Conservation (phyloP, 2,888 invertebrate species). For the Stenurella melanura region DNA sequence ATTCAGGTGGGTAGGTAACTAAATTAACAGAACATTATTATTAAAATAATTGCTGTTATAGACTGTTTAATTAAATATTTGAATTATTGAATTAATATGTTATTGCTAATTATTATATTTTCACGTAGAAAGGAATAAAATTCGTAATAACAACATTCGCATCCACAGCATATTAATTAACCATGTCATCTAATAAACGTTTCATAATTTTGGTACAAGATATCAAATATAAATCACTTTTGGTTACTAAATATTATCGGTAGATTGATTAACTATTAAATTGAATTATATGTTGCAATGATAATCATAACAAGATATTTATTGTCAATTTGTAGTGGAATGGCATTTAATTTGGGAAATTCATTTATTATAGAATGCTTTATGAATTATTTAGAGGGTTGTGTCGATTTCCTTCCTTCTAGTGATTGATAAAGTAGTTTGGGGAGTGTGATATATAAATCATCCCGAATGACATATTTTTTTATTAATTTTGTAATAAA, state of each 20-base stretch:
- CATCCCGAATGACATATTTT: slow-evolving; percentile 24
- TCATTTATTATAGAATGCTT: slow-evolving; percentile 36
- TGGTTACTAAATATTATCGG: neutral
- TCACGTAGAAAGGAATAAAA: no score
- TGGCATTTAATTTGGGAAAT: slow-evolving; percentile 37
- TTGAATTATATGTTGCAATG: slow-evolving; percentile 42
- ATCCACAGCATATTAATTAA: no score
- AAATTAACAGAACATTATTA: no score
- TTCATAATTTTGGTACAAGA: neutral
- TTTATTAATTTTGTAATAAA: slow-evolving; percentile 39
- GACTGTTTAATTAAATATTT: no score
- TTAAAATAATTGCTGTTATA: no score
- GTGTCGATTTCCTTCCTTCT: slow-evolving; percentile 31
- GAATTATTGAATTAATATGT: no score
- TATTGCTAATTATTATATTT: no score
- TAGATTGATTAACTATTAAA: slow-evolving; percentile 29
- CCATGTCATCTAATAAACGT: neutral
- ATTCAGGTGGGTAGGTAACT: no score
- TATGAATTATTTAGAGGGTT: slow-evolving; percentile 40
- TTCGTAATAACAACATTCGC: no score
- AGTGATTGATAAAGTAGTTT: slow-evolving; percentile 40
- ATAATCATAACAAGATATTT: slow-evolving; percentile 36
- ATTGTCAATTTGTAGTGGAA: slow-evolving; percentile 30
- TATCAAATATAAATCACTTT: neutral
- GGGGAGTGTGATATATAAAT: slow-evolving; percentile 30